Conservation (phyloP, 2,113 vertebrate genomes). For the Serilophus lunatus region DNA sequence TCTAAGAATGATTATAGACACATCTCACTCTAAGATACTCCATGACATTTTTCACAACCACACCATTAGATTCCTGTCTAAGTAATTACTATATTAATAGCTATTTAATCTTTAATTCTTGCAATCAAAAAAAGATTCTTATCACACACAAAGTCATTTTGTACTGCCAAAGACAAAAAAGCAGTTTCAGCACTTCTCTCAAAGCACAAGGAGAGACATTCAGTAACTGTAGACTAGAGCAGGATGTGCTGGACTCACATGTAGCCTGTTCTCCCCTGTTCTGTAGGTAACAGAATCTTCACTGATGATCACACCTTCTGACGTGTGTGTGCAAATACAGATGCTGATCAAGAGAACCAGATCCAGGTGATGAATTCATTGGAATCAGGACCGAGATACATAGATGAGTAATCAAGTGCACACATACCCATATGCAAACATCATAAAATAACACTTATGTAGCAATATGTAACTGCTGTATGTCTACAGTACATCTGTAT, state of each 20-base stretch:
- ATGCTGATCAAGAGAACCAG: not conserved
- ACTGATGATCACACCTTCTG: not conserved
- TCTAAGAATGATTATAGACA: not conserved
- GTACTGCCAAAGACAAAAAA: not conserved
- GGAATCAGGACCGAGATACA: not conserved
- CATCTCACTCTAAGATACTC: not conserved
- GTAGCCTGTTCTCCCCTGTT: rapidly evolving
- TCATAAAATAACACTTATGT: not conserved
- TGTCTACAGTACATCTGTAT: not conserved
- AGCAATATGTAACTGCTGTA: not conserved
- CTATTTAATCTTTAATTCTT: not conserved
- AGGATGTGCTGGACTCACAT: not conserved
- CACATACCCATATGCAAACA: not conserved
- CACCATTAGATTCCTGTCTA: not conserved
- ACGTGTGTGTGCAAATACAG: not conserved
- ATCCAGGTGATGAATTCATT: not conserved
- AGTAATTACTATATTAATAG: not conserved
- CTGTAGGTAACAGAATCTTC: not conserved
- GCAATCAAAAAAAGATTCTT: not conserved
- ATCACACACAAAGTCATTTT: not conserved
- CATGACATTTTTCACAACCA: not conserved
- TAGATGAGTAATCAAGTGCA: not conserved
- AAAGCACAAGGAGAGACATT: not conserved
- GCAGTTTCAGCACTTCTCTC: not conserved
- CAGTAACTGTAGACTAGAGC: not conserved